Evolutionary conservation across 64 coral and sea anemone genomes (phyloP).

Genomic region (Dendrophyllia cribrosa): DNA sequence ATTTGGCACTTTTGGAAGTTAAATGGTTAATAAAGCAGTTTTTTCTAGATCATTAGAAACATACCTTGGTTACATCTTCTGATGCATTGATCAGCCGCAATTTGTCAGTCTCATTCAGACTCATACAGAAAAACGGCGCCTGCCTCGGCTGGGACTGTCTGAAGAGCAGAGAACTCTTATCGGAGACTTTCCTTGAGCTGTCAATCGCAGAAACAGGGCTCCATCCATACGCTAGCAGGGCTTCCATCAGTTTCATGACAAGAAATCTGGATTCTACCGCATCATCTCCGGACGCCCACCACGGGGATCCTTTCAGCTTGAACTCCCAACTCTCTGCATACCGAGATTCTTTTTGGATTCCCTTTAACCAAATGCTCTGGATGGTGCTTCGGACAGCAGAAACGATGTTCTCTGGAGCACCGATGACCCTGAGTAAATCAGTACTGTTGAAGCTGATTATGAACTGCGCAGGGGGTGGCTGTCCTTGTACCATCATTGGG

Average conservation of each 20-base stretch:
- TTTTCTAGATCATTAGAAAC: neutral
- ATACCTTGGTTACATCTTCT: conserved; percentile 62
- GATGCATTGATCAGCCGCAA: conserved; percentile 89
- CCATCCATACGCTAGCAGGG: conserved; percentile 86
- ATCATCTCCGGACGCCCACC: conserved; percentile 75
- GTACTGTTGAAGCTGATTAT: conserved; percentile 74
- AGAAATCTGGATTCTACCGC: conserved; percentile 79
- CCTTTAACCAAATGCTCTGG: conserved; percentile 61
- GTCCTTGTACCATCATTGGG: conserved; percentile 39
- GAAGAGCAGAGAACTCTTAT: conserved; percentile 85
- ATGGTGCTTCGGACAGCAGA: conserved; percentile 61
- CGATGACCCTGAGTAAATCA: conserved; percentile 76
- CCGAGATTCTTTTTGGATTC: conserved; percentile 58
- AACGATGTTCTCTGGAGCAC: conserved; percentile 57
- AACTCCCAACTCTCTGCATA: conserved; percentile 78
- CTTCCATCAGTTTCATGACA: conserved; percentile 82
- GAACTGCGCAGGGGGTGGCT: neutral
- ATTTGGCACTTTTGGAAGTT: too few relatives aligned
- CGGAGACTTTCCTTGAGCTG: conserved; percentile 68
- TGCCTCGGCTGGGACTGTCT: conserved; percentile 58
- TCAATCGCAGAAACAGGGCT: conserved; percentile 72
- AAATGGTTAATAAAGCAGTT: too few relatives aligned
- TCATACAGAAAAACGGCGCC: conserved; percentile 79
- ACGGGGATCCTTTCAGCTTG: conserved; percentile 82
- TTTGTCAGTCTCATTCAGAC: conserved; percentile 91